Conservation (phyloP, 1,140 invertebrate genomes). For the Pseudomyrmex cubaensis region DNA sequence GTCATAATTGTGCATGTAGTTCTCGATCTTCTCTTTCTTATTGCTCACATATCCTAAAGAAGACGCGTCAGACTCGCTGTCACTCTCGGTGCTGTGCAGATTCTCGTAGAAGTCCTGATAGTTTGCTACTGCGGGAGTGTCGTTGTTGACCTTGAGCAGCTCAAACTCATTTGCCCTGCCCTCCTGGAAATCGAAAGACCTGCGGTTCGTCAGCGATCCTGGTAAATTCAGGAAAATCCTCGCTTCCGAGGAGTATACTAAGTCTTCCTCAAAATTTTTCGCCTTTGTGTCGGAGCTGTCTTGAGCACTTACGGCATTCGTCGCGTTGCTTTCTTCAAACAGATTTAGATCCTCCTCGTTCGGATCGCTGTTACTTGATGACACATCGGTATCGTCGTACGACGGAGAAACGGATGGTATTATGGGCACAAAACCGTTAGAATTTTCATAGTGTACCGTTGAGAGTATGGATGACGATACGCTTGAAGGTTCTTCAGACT, state of each 20-base stretch:
- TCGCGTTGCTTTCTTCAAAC: slow-evolving; percentile 15
- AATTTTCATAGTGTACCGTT: slow-evolving; percentile 78
- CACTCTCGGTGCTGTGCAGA: background rate
- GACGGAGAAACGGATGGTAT: slow-evolving; percentile 45
- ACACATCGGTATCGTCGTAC: background rate
- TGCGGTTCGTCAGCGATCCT: slow-evolving; percentile 67
- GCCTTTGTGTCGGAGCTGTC: background rate
- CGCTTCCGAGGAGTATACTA: slow-evolving; percentile 79
- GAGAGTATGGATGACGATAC: slow-evolving; percentile 53
- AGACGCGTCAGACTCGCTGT: background rate
- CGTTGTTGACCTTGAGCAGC: slow-evolving; percentile 80
- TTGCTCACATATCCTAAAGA: slow-evolving; percentile 22
- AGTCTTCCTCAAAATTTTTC: slow-evolving; percentile 71
- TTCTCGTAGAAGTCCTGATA: slow-evolving; percentile 80
- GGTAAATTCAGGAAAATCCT: slow-evolving; percentile 78
- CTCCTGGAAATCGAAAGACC: slow-evolving; percentile 77
- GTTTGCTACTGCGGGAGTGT: slow-evolving; percentile 80
- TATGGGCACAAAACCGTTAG: slow-evolving; percentile 81
- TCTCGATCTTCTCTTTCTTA: slow-evolving; percentile 64
- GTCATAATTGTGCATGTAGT: slow-evolving; percentile 67
- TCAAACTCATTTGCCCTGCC: slow-evolving; percentile 80
- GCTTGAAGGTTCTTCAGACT: slow-evolving; percentile 29
- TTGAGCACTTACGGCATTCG: slow-evolving; percentile 39
- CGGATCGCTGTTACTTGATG: background rate
- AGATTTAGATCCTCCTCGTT: slow-evolving; percentile 7